Evolutionary conservation across 2,113 vertebrate species (phyloP).

Genomic region (Xiphophorus maculatus): DNA sequence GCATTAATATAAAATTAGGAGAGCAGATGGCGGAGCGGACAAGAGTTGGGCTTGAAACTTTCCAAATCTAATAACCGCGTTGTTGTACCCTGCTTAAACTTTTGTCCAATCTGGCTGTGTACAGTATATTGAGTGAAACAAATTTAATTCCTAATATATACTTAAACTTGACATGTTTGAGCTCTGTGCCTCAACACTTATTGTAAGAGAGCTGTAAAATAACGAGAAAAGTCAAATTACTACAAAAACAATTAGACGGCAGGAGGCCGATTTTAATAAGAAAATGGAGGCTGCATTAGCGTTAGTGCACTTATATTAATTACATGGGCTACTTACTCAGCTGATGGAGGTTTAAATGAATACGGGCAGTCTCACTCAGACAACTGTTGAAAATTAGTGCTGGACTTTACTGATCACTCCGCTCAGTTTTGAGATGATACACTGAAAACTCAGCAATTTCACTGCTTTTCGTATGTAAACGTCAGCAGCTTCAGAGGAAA

Average conservation of each 20-base stretch:
- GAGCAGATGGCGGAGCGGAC: conserved; percentile 53
- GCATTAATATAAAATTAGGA: conserved; percentile 37
- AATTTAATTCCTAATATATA: not conserved
- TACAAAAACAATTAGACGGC: conserved; percentile 2
- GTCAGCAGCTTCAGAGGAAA: not conserved
- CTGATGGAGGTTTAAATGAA: not conserved
- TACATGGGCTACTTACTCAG: not conserved
- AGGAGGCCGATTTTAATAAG: conserved; percentile 10
- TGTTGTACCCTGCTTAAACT: conserved; percentile 1
- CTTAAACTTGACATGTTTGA: not conserved
- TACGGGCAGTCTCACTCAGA: not conserved
- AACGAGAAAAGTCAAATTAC: conserved; percentile 15
- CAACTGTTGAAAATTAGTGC: not conserved
- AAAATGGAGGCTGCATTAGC: not conserved
- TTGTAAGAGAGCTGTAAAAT: not conserved
- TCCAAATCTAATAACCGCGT: conserved; percentile 11
- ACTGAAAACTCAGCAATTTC: not conserved
- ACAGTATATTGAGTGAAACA: not conserved
- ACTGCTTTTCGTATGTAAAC: not conserved
- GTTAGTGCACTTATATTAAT: not conserved
- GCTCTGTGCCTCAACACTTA: not conserved
- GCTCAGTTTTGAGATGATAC: not conserved
- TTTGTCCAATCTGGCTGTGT: not conserved
- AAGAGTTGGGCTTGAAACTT: conserved; percentile 28
- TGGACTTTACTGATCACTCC: not conserved